Conservation (phyloP, 2,888 invertebrate genomes). For the Hybos culiciformis region DNA sequence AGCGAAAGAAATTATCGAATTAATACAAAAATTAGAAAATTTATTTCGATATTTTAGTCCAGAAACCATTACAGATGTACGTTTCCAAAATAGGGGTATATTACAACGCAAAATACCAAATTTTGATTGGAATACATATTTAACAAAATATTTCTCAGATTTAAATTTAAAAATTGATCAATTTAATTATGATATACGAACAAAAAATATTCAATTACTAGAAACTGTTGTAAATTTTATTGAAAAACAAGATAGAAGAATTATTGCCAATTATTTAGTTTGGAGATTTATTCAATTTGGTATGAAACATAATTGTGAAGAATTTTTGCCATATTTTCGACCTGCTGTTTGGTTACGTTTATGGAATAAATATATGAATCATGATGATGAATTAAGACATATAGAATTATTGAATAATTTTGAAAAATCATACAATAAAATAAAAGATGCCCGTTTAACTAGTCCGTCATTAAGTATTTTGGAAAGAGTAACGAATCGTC, state of each 20-base stretch:
- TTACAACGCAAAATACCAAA: not conserved
- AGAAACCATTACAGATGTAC: not conserved
- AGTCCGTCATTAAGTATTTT: too few relatives aligned
- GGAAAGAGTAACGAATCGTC: not conserved
- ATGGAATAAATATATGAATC: not conserved
- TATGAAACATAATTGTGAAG: constrained; percentile 1
- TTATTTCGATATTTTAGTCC: not conserved
- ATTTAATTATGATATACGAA: not conserved
- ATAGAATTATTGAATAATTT: not conserved
- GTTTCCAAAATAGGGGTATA: not conserved
- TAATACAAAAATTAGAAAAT: not conserved
- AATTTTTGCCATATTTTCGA: not conserved
- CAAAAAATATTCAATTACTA: not conserved
- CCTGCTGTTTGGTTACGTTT: not conserved
- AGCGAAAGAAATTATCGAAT: not conserved
- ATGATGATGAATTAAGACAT: not conserved
- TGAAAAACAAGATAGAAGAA: not conserved
- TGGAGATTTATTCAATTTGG: constrained; percentile 1
- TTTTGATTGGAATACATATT: not conserved
- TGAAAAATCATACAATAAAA: constrained; percentile 1
- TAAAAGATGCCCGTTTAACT: not conserved
- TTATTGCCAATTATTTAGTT: not conserved
- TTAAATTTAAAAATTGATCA: not conserved
- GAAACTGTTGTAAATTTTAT: not conserved
- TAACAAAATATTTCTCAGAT: not conserved